Conservation (phyloP, 2,113 vertebrate genomes). For the Neogale vison region DNA sequence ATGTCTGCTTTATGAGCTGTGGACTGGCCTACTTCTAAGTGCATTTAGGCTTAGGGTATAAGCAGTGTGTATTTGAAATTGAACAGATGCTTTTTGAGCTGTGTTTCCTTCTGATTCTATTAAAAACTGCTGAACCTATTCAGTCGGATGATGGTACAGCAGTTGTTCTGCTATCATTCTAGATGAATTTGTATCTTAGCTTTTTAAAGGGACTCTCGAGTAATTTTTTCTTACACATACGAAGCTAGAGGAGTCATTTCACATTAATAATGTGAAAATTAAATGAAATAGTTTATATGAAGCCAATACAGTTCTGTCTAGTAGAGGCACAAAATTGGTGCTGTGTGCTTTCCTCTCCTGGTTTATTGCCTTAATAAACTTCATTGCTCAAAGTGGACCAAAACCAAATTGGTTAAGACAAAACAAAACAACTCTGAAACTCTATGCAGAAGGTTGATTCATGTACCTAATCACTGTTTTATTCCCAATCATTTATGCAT, state of each 20-base stretch:
- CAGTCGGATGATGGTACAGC: background rate
- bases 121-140: slow-evolving; percentile 41
- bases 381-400: background rate
- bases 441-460: background rate
- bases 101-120: slow-evolving; percentile 55
- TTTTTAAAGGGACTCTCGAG: background rate
- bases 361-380: slow-evolving; percentile 17
- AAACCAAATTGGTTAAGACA: background rate
- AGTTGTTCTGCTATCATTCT: background rate
- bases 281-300: background rate
- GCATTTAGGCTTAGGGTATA: slow-evolving; percentile 62
- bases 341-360: background rate
- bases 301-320: background rate
- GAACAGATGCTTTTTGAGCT: background rate
- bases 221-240: background rate
- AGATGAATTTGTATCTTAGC: background rate
- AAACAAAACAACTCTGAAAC: background rate
- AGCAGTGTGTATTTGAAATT: slow-evolving; percentile 54
- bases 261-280: background rate
- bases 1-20: slow-evolving; percentile 64
- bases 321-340: background rate
- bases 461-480: background rate
- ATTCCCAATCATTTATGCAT: background rate
- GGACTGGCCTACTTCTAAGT: slow-evolving; percentile 78
- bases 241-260: background rate